phyloP scores from a whole-genome alignment of 1,140 invertebrate species.

The Holcopasites calliopsidis region DNA sequence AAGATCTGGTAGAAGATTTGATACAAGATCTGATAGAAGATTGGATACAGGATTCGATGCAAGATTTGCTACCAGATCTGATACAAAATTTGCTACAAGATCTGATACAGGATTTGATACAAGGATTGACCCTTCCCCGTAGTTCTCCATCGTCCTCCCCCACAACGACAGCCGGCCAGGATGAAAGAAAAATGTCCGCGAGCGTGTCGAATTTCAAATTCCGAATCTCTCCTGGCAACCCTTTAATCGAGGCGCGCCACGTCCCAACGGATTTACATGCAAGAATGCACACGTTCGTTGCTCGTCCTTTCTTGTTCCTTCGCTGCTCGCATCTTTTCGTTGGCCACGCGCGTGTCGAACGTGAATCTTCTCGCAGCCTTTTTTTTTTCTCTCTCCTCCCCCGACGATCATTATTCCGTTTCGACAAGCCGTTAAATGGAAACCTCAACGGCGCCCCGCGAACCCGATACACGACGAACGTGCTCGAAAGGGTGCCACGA shows the following conservation, averaged over 20 bases:
- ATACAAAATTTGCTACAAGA: no score
- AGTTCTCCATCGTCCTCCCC: neutral
- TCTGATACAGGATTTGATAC: no score
- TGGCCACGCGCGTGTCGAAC: slow-evolving; percentile 31
- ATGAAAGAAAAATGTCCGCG: slow-evolving; percentile 8
- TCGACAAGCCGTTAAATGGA: slow-evolving; percentile 20
- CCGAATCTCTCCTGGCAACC: neutral
- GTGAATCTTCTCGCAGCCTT: neutral
- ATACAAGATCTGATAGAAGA: no score
- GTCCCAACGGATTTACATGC: slow-evolving; percentile 40
- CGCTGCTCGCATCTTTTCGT: neutral
- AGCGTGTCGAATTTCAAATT: slow-evolving; percentile 9
- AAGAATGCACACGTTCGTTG: neutral
- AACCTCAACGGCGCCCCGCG: slow-evolving; percentile 3
- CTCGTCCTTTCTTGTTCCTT: slow-evolving; percentile 9
- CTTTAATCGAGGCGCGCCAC: neutral
- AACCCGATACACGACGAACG: slow-evolving; percentile 1
- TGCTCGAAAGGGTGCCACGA: neutral
- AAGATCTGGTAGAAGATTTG: no score
- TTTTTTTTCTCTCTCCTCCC: neutral
- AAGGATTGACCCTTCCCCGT: neutral
- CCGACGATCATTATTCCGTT: neutral
- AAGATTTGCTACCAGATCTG: no score
- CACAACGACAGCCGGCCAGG: slow-evolving; percentile 11
- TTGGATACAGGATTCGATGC: no score